Percentiles rank a stretch among this genome's conserved stretches.
phyloP scores from a whole-genome alignment of 2,797 vertebrate species.

The Pachyuromys duprasi region DNA sequence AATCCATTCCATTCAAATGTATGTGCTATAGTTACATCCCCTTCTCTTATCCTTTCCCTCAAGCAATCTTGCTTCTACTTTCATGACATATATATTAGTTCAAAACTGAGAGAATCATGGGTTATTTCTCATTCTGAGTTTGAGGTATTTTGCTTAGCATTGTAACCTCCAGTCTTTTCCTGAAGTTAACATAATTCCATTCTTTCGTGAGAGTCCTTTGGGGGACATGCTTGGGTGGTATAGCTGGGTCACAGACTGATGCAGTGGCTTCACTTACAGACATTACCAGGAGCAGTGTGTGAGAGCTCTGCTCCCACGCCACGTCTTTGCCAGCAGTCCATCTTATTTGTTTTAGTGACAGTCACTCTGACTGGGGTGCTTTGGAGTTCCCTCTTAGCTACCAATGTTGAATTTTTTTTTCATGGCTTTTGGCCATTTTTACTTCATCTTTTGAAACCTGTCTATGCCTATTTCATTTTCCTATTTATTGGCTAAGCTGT shows the following conservation, averaged over 20 bases:
- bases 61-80: not conserved
- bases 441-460: not conserved
- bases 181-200: not conserved
- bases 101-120: not conserved
- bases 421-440: not conserved
- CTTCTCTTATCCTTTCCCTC: not conserved
- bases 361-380: not conserved
- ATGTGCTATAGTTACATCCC: not conserved
- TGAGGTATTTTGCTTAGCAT: not conserved
- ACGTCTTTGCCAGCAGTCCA: not conserved
- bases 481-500: not conserved
- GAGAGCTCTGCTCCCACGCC: not conserved
- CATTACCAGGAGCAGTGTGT: not conserved
- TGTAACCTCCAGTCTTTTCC: not conserved
- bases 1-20: not conserved
- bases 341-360: not conserved
- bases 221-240: not conserved
- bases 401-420: not conserved
- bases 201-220: not conserved
- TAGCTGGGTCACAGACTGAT: not conserved
- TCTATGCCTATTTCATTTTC: not conserved
- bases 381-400: not conserved
- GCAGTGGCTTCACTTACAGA: not conserved
- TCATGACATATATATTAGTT: not conserved
- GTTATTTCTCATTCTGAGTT: not conserved